phyloP scores from a whole-genome alignment of 2,113 vertebrate genomes.

The Oreotrochilus melanogaster region DNA sequence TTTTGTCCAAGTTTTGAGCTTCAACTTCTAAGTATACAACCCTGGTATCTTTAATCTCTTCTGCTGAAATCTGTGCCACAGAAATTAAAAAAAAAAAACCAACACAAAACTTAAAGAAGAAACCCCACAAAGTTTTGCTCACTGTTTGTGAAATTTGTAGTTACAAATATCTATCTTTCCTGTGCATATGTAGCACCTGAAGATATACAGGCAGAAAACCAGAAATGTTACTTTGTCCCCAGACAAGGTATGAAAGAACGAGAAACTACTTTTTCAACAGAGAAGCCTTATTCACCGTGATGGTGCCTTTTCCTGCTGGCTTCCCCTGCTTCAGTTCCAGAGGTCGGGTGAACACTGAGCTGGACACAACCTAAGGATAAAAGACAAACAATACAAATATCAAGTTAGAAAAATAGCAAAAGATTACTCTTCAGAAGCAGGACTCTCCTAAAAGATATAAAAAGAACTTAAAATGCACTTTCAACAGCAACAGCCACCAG shows the following conservation, averaged over 20 bases:
- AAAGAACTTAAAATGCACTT: neutral
- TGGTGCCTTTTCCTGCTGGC: conserved; percentile 89
- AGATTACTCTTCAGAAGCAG: neutral
- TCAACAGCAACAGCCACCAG: neutral
- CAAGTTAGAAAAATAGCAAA: neutral
- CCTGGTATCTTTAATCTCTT: conserved; percentile 90
- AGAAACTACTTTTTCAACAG: neutral
- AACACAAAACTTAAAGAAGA: neutral
- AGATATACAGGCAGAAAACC: neutral
- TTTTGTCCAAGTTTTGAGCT: conserved; percentile 91
- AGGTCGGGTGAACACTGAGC: conserved; percentile 82
- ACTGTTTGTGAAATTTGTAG: neutral
- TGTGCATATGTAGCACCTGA: neutral
- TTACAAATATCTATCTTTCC: neutral
- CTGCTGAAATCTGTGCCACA: conserved; percentile 83
- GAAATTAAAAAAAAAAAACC: neutral
- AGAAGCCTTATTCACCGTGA: conserved; percentile 75
- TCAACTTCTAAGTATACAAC: conserved; percentile 85
- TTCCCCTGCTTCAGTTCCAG: conserved; percentile 91
- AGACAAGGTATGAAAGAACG: neutral
- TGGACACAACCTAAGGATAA: conserved; percentile 87
- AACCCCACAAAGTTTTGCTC: neutral
- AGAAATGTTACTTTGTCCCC: neutral
- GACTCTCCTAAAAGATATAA: neutral
- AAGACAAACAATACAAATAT: neutral